Percentiles rank a stretch among this genome's conserved stretches.
Conservation (phyloP, 2,888 invertebrate genomes). For the Epiblema foenella region DNA sequence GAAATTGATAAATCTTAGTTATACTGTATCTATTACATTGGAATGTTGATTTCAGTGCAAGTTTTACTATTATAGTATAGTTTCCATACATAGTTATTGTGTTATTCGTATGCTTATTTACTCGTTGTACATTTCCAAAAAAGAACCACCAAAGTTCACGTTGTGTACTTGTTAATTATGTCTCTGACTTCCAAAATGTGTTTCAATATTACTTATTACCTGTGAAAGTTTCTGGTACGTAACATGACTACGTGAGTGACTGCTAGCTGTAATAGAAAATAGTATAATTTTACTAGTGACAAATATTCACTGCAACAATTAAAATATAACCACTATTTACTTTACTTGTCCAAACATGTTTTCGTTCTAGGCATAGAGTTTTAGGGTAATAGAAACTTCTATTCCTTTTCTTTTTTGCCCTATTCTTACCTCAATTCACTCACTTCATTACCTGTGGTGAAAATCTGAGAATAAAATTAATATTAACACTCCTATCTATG, state of each 20-base stretch:
- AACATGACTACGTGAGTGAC: background rate
- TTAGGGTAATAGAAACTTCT: background rate
- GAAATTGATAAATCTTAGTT: no score
- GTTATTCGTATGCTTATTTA: background rate
- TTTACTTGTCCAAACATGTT: background rate
- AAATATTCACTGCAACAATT: background rate
- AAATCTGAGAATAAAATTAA: no score
- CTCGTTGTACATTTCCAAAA: background rate
- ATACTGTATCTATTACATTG: background rate
- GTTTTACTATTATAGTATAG: background rate
- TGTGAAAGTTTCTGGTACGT: background rate
- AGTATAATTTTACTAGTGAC: no score
- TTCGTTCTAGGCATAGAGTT: background rate
- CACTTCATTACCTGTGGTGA: no score
- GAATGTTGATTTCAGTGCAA: conserved; percentile 1
- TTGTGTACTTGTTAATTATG: background rate
- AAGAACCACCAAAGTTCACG: background rate
- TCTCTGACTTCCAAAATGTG: background rate
- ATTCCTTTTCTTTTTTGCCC: no score
- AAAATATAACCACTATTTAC: background rate
- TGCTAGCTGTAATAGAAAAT: background rate
- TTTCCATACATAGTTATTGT: background rate
- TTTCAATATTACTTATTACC: background rate
- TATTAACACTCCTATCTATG: no score
- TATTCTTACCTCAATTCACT: no score